Evolutionary conservation across 2,797 vertebrate species (phyloP).

Genomic region (Alectoris magna): DNA sequence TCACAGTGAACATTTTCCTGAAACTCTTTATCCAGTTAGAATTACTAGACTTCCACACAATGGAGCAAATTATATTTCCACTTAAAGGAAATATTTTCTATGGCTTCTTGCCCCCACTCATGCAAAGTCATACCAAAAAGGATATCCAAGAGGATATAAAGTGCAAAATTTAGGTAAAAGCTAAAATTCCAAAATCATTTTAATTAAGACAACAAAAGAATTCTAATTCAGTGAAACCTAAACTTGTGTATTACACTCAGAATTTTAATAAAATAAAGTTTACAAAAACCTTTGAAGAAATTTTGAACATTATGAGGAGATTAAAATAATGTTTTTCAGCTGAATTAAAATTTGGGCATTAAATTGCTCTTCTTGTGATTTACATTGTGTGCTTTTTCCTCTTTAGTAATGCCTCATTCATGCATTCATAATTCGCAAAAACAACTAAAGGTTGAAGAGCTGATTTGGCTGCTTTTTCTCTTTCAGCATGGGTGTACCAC

Average conservation of each 20-base stretch:
- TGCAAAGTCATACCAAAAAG: background rate
- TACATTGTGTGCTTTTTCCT: background rate
- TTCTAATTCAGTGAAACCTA: background rate
- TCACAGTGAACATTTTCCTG: background rate
- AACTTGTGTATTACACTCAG: background rate
- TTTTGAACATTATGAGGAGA: background rate
- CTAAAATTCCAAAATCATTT: background rate
- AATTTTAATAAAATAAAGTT: fast-evolving
- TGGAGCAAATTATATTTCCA: background rate
- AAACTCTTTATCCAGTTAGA: background rate
- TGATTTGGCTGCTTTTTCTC: background rate
- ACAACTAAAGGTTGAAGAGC: background rate
- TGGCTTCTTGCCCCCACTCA: background rate
- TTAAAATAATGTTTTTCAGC: background rate
- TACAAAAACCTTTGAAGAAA: background rate
- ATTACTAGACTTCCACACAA: background rate
- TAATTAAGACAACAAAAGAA: background rate
- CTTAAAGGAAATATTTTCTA: background rate
- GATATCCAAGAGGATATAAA: background rate
- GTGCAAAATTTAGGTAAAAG: background rate
- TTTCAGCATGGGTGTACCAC: background rate
- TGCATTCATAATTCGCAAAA: background rate
- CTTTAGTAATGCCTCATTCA: background rate
- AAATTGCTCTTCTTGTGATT: background rate
- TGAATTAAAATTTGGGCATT: background rate